phyloP scores from a whole-genome alignment of 2,888 invertebrate genomes.

The Aromia moschata region DNA sequence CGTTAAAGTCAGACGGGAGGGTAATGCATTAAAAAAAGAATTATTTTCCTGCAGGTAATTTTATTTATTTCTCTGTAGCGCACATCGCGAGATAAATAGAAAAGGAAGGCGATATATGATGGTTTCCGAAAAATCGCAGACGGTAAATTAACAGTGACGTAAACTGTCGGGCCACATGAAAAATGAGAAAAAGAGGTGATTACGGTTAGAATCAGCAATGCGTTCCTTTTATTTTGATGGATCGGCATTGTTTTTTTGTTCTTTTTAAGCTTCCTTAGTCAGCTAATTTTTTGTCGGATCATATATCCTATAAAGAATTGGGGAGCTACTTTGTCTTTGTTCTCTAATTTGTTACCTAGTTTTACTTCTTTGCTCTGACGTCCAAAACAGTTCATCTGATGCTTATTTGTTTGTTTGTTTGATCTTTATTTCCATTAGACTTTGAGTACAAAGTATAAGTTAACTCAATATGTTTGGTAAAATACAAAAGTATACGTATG shows the following conservation, averaged over 20 bases:
- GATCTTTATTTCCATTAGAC: no score
- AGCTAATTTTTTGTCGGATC: not conserved
- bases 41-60: constrained; percentile 17
- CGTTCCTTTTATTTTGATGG: constrained; percentile 34
- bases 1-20: no score
- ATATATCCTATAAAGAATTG: not conserved
- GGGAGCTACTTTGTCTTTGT: not conserved
- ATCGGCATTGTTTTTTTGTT: constrained; percentile 27
- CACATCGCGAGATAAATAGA: constrained; percentile 15
- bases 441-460: no score
- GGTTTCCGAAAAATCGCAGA: constrained; percentile 26
- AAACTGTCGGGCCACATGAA: constrained; percentile 32
- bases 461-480: no score
- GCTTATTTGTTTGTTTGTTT: no score
- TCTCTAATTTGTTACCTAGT: not conserved
- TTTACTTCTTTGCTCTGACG: not conserved
- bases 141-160: constrained; percentile 29
- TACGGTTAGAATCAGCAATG: constrained; percentile 31
- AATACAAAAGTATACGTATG: no score
- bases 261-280: not conserved
- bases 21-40: not conserved
- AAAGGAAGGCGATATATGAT: constrained; percentile 26
- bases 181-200: constrained; percentile 34
- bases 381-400: no score
- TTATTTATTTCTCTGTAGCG: constrained; percentile 14